Evolutionary conservation across 2,113 vertebrate species (phyloP), one percentile per base, ranked within the genome.

Genomic region (Istiophorus platypterus): DNA sequence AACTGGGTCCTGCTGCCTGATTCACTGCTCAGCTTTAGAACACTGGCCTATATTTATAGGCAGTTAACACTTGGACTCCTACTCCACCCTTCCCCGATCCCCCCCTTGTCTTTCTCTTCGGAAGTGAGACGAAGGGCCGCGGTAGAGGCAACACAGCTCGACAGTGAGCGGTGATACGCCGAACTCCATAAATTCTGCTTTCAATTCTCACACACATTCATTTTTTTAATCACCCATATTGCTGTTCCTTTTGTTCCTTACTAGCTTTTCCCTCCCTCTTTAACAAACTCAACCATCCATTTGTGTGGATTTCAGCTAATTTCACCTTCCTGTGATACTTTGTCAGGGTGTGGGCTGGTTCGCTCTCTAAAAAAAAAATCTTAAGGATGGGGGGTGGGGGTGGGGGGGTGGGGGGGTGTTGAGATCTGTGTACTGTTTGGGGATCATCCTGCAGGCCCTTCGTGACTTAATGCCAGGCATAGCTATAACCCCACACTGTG

Each of bases 1-100:
- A 94, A 87, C 90, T 82, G 85, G 89, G 84, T 89, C 76, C 67
- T 12, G 89, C 93, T 91, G 87, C 94, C 94, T 97, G 96, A 97
- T 96, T 97, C 96, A 96, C 95, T 94, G 85, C 91, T 95, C 96
- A 95, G 93, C 95, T 97, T 98, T 97, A 97, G 97, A 96, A 93
- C 95, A 95, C 95, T 94, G 88, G 88, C 95, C 96, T 98, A 96
- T 97, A 97, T 97, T 97, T 96, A 96, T 95, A 95, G 90, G 87
- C 87, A 91, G 94, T 95, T 94, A 95, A 95, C 95, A 95, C 96
- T 95, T 93, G 90, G 93, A 94, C 82, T 90, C 82, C 90, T 82
- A n/a, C 79, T 76, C 77, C 86, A 24, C 68, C 88, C 76, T 54
- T 47, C 63, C 31, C 62, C 65, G 57, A 79, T 57, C 73, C 66